Conservation (phyloP, 2,888 invertebrate genomes). For the Alentia gelatinosa region DNA sequence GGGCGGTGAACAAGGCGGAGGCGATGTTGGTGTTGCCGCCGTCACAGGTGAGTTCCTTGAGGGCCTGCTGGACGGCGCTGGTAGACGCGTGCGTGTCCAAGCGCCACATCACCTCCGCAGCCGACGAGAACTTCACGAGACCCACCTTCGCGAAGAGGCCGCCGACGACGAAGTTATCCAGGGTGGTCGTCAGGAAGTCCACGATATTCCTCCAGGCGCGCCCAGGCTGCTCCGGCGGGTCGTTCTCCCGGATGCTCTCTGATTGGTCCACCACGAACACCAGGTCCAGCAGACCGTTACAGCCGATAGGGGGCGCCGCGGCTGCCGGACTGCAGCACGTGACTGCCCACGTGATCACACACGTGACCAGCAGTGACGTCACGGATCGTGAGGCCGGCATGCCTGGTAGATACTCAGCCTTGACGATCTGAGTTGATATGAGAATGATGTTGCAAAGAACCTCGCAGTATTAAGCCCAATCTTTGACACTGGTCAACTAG, state of each 20-base stretch:
- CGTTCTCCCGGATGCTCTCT: background rate
- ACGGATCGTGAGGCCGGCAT: background rate
- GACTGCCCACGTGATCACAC: background rate
- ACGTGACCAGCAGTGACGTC: background rate
- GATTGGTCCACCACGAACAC: background rate
- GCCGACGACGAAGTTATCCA: background rate
- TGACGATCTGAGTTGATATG: background rate
- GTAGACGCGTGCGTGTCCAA: background rate
- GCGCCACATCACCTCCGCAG: background rate
- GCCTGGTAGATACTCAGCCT: background rate
- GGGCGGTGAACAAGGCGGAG: background rate
- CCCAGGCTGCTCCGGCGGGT: background rate
- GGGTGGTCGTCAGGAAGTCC: background rate
- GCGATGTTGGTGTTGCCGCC: conserved; percentile 11
- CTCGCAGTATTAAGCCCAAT: too few species aligned
- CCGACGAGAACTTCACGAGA: background rate
- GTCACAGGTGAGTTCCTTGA: background rate
- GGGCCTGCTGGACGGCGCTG: background rate
- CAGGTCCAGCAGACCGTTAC: background rate
- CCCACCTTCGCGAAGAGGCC: background rate
- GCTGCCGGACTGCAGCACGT: background rate
- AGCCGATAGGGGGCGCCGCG: background rate
- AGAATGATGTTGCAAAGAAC: background rate
- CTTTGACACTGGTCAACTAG: too few species aligned
- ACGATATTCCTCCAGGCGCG: background rate